A percentile compares a stretch with the other conserved stretches of the same genome.
phyloP scores from a whole-genome alignment of 2,797 vertebrate species.

The Neomorphus geoffroyi region DNA sequence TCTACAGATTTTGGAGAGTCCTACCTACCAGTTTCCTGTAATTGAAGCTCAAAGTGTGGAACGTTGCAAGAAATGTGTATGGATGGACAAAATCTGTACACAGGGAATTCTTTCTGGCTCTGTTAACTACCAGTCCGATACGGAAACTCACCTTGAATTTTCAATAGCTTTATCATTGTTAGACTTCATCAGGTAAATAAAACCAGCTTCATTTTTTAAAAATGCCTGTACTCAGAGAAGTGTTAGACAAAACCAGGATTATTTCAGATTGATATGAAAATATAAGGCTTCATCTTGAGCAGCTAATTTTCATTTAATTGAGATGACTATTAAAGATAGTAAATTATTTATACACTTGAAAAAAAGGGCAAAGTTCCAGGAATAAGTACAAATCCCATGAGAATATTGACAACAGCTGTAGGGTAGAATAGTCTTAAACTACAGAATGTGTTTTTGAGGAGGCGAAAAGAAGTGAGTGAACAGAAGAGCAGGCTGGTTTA shows the following conservation, averaged over 20 bases:
- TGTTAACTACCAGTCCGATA: conserved; percentile 75
- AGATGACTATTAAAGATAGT: not conserved
- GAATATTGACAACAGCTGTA: not conserved
- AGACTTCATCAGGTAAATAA: conserved; percentile 91
- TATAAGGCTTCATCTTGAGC: not conserved
- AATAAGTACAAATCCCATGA: not conserved
- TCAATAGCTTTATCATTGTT: conserved; percentile 83
- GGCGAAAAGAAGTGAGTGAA: not conserved
- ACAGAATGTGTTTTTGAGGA: not conserved
- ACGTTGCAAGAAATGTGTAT: conserved; percentile 78
- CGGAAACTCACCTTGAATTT: conserved; percentile 75
- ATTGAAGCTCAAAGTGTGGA: conserved; percentile 71
- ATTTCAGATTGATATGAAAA: not conserved
- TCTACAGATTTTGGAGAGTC: conserved; percentile 79
- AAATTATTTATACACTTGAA: not conserved
- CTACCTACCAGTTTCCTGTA: conserved; percentile 68
- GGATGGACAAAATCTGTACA: conserved; percentile 80
- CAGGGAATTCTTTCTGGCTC: conserved; percentile 77
- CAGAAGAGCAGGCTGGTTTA: not conserved
- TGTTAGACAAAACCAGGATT: not conserved
- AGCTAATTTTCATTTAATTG: not conserved
- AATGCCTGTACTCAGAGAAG: not conserved
- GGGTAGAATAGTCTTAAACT: not conserved
- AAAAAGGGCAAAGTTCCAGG: not conserved
- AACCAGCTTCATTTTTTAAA: not conserved